These are phyloP conservation scores for Goniozus legneri DNA, from an alignment of 1,140 invertebrate genomes.

Conservation along the genomic window DNA sequence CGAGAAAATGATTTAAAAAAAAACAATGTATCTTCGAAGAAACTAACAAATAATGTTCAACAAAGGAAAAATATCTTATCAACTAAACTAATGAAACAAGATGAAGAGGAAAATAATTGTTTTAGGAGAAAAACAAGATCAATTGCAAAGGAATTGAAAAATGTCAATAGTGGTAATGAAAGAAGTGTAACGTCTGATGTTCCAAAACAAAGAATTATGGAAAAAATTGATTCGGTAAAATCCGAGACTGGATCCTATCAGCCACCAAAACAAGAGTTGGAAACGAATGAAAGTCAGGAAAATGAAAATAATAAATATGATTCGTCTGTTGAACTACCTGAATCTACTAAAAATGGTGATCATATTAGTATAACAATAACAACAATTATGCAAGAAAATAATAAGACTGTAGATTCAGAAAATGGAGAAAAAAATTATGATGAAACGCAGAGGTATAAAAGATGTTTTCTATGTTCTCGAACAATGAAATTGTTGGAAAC, in stretches of 20 bases:
- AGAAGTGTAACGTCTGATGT: no score
- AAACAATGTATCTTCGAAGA: neutral
- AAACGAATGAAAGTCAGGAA: neutral
- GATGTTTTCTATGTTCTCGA: no score
- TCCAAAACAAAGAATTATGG: no score
- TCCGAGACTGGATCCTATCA: no score
- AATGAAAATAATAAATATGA: conserved; percentile 10
- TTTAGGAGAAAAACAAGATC: neutral
- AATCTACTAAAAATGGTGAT: conserved; percentile 28
- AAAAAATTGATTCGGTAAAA: no score
- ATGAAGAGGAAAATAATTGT: neutral
- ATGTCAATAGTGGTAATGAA: neutral
- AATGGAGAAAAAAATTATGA: conserved; percentile 21
- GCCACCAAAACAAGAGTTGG: neutral
- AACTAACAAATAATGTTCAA: neutral
- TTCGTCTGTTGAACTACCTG: neutral
- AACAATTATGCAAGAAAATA: conserved; percentile 27
- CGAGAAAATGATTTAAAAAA: neutral
- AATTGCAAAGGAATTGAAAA: neutral
- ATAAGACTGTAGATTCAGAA: conserved; percentile 37
- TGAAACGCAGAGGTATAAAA: conserved; percentile 2
- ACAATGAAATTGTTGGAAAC: no score
- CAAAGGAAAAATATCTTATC: conserved; percentile 2
- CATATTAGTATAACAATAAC: conserved; percentile 26
- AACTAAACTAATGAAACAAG: neutral